Percentiles rank a stretch among this genome's conserved stretches.
These are phyloP conservation scores for Struthio camelus DNA, from an alignment of 2,113 vertebrate species.

Conservation along the genomic window DNA sequence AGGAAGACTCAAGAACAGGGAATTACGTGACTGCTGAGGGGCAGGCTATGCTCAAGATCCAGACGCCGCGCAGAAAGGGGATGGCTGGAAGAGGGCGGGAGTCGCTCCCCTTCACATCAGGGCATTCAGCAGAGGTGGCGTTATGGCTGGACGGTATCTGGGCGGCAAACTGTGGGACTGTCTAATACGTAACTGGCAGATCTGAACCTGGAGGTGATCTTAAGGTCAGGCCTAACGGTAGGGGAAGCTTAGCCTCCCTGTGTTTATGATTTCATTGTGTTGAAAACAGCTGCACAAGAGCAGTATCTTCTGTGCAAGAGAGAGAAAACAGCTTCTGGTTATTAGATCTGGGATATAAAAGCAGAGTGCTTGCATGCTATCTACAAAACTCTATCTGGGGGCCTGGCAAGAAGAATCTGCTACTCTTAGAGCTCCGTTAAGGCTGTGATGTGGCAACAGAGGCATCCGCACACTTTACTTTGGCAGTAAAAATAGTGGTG, in stretches of 20 bases:
- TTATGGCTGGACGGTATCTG: not conserved
- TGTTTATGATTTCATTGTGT: not conserved
- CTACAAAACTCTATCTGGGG: not conserved
- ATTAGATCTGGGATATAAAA: not conserved
- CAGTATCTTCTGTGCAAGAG: not conserved
- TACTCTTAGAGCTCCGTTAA: not conserved
- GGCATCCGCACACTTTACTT: not conserved
- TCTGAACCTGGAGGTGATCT: not conserved
- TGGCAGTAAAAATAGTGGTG: not conserved
- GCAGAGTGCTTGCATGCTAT: not conserved
- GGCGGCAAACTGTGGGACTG: fast-evolving
- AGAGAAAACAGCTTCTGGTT: not conserved
- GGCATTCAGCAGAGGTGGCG: not conserved
- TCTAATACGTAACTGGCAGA: not conserved
- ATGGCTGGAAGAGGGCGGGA: not conserved
- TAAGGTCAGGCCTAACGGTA: not conserved
- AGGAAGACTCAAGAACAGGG: not conserved
- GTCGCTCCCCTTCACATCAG: not conserved
- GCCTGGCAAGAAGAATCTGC: not conserved
- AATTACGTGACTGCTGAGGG: not conserved
- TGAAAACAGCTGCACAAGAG: not conserved
- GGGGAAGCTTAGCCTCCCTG: not conserved
- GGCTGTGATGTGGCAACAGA: not conserved
- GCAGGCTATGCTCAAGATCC: not conserved
- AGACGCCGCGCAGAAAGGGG: not conserved